phyloP scores from a whole-genome alignment of 2,888 invertebrate species.

The Cryptocheilus praepositus region DNA sequence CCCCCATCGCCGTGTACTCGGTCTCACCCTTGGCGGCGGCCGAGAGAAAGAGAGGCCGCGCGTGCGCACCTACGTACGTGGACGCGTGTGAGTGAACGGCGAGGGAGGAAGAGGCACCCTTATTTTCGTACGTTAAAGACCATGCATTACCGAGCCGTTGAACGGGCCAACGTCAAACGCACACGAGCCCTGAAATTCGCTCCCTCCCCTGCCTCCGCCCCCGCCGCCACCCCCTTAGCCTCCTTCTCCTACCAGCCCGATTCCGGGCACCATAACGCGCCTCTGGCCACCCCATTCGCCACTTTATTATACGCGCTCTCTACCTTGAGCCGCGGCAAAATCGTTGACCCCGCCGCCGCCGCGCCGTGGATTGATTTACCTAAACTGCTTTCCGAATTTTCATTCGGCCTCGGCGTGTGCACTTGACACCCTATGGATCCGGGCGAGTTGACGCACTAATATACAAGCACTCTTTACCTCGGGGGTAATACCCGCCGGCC shows the following conservation, averaged over 20 bases:
- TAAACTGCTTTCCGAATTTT: constrained; percentile 67
- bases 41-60: constrained; percentile 1
- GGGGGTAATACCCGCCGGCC: too few relatives aligned
- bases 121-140: constrained; percentile 60
- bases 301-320: constrained; percentile 51
- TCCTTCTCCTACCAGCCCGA: constrained; percentile 18
- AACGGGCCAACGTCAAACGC: constrained; percentile 67
- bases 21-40: background rate
- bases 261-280: constrained; percentile 9
- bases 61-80: too few relatives aligned
- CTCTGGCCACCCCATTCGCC: constrained; percentile 44
- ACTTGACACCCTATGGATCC: constrained; percentile 54
- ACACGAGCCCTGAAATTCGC: constrained; percentile 54
- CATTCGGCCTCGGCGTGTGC: constrained; percentile 56
- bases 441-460: constrained; percentile 15
- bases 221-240: constrained; percentile 27
- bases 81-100: background rate
- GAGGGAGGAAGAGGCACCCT: constrained; percentile 43
- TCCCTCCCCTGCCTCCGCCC: constrained; percentile 29
- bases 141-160: constrained; percentile 55
- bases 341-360: constrained; percentile 44
- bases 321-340: constrained; percentile 48
- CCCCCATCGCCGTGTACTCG: background rate
- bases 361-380: constrained; percentile 56
- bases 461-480: background rate